These are phyloP conservation scores for Daboia siamensis DNA, from an alignment of 2,113 vertebrate genomes.

Conservation along the genomic window DNA sequence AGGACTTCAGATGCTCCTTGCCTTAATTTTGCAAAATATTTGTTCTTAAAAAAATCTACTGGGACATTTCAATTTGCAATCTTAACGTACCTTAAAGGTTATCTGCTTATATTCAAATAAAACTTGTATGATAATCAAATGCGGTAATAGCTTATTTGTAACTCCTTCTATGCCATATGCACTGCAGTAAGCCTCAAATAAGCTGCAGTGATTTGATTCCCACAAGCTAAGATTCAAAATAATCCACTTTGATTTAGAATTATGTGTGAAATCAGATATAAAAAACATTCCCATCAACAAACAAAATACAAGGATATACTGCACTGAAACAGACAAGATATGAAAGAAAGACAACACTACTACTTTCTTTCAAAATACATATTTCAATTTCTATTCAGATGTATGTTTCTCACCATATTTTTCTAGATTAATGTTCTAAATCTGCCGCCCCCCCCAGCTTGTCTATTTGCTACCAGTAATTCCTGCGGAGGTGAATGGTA, in stretches of 20 bases:
- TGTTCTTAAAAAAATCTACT: neutral
- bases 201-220: neutral
- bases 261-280: neutral
- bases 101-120: neutral
- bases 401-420: neutral
- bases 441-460: neutral
- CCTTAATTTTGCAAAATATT: neutral
- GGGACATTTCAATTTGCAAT: neutral
- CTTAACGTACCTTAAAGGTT: neutral
- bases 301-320: neutral
- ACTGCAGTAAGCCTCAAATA: neutral
- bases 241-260: neutral
- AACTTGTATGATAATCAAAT: neutral
- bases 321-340: neutral
- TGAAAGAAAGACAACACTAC: neutral
- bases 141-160: neutral
- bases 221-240: neutral
- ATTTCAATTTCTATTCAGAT: neutral
- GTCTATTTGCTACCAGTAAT: neutral
- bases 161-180: neutral
- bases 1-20: neutral
- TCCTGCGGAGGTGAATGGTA: neutral
- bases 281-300: neutral
- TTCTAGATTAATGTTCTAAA: neutral
- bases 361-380: neutral